phyloP scores from a whole-genome alignment of 1,140 invertebrate species.

The Bradysia coprophila region DNA sequence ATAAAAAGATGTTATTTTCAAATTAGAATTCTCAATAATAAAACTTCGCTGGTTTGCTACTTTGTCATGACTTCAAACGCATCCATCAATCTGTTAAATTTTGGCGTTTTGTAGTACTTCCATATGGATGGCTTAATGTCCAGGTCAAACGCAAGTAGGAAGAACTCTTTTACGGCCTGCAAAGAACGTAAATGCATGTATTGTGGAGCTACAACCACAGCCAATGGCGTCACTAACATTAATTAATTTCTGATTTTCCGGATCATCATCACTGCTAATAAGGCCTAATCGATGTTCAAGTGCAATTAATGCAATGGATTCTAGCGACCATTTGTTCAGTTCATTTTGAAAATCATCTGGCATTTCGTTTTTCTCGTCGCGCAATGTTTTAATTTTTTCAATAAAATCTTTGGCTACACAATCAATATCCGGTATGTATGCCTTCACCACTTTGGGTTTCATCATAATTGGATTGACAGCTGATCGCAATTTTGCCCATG shows the following conservation, averaged over 20 bases:
- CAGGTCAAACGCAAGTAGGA: slow-evolving; percentile 31
- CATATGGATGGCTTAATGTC: slow-evolving; percentile 41
- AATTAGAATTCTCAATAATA: too few relatives aligned
- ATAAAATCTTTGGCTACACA: not conserved
- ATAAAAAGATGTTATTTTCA: too few relatives aligned
- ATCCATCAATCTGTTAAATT: slow-evolving; percentile 31
- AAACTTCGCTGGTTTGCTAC: too few relatives aligned
- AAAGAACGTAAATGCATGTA: too few relatives aligned
- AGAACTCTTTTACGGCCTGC: slow-evolving; percentile 33
- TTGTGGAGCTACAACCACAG: too few relatives aligned
- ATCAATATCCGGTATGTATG: not conserved
- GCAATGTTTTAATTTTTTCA: slow-evolving; percentile 28
- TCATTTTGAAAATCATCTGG: slow-evolving; percentile 34
- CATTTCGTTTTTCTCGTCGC: too few relatives aligned
- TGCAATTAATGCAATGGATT: too few relatives aligned
- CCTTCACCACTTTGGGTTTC: slow-evolving; percentile 6
- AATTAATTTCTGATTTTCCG: not conserved
- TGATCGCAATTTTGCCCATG: slow-evolving; percentile 7
- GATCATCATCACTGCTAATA: slow-evolving; percentile 16
- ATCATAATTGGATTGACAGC: too few relatives aligned
- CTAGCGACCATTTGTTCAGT: slow-evolving; percentile 47
- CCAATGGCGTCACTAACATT: not conserved
- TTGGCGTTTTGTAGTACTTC: slow-evolving; percentile 34
- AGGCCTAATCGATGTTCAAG: too few relatives aligned
- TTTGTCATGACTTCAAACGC: slow-evolving; percentile 14